Evolutionary conservation across 2,888 invertebrate species (phyloP).

Genomic region (Archips xylosteana): DNA sequence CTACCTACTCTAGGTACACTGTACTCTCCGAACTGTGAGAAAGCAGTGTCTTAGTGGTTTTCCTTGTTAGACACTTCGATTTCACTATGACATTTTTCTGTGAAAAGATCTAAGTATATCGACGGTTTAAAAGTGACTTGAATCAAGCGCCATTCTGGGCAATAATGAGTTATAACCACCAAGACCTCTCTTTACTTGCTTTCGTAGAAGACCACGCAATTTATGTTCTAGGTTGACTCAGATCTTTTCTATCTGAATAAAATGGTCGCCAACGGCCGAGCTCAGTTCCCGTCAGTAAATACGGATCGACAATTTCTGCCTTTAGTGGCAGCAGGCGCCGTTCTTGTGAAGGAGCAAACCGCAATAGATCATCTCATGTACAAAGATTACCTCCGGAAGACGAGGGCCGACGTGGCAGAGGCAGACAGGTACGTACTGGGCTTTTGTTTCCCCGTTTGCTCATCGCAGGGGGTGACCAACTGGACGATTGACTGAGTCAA

Average conservation of each 20-base stretch:
- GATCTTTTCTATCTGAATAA: slow-evolving; percentile 70
- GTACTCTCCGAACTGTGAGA: no score
- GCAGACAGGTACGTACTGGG: slow-evolving; percentile 78
- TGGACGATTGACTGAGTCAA: no score
- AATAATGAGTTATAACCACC: no score
- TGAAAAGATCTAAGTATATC: no score
- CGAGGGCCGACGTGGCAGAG: slow-evolving; percentile 84
- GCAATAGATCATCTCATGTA: slow-evolving; percentile 90
- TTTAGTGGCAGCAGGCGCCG: slow-evolving; percentile 67
- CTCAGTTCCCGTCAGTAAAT: slow-evolving; percentile 65
- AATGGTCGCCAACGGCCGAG: slow-evolving; percentile 74
- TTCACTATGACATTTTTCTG: no score
- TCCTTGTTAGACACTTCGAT: no score
- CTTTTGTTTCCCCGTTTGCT: background rate
- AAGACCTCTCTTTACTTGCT: no score
- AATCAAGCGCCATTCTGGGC: no score
- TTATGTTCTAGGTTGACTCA: slow-evolving; percentile 53
- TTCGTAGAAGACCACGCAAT: background rate
- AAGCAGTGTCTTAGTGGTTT: no score
- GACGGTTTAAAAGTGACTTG: no score
- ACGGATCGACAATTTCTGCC: slow-evolving; percentile 63
- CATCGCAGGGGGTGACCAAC: no score
- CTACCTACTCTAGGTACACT: no score
- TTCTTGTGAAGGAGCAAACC: slow-evolving; percentile 88
- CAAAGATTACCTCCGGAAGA: slow-evolving; percentile 88